phyloP scores from a whole-genome alignment of 1,140 invertebrate species.

The Magallana ariakensis region DNA sequence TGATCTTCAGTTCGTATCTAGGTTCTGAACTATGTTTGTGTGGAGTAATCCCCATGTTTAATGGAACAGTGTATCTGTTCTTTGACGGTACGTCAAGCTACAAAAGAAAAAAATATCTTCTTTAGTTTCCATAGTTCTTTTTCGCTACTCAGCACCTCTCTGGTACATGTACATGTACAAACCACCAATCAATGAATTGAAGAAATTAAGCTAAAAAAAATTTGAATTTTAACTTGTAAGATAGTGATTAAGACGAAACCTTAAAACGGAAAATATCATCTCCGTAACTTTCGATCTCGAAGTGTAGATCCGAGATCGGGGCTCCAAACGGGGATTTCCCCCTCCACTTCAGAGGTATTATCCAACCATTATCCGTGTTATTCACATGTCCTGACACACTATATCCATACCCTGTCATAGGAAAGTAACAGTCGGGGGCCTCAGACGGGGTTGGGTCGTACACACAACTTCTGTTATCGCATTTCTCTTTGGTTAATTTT shows the following conservation, averaged over 20 bases:
- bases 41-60: conserved; percentile 57
- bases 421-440: conserved; percentile 65
- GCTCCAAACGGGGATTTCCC: conserved; percentile 46
- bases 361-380: conserved; percentile 56
- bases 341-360: conserved; percentile 46
- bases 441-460: conserved; percentile 49
- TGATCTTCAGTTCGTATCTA: conserved; percentile 70
- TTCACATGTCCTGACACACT: conserved; percentile 23
- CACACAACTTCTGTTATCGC: conserved; percentile 61
- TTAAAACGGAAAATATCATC: conserved; percentile 62
- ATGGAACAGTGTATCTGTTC: conserved; percentile 71
- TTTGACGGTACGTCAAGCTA: background rate
- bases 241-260: conserved; percentile 38
- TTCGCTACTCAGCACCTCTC: too few species aligned
- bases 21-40: conserved; percentile 42
- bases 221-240: too few species aligned
- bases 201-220: too few species aligned
- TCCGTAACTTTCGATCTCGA: conserved; percentile 63
- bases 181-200: too few species aligned
- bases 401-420: conserved; percentile 61
- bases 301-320: conserved; percentile 54
- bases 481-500: conserved; percentile 57
- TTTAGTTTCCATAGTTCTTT: background rate
- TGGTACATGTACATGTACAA: too few species aligned
- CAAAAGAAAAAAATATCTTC: background rate